Percentiles rank a stretch among this genome's conserved stretches.
phyloP scores from a whole-genome alignment of 2,797 vertebrate species.

The Clamator glandarius region DNA sequence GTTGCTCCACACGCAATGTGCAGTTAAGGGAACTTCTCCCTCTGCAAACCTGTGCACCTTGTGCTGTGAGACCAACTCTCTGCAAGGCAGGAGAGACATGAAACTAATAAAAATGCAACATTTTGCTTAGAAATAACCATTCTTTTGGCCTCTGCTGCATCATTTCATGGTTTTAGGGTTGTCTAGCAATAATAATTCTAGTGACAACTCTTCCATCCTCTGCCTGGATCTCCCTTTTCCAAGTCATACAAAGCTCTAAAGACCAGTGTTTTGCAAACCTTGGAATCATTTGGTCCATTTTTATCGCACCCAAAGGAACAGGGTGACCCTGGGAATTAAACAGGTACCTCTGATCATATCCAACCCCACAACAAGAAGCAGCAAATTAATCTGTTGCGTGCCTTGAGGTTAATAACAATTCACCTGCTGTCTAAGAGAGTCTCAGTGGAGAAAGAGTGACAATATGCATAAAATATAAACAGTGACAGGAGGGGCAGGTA shows the following conservation, averaged over 20 bases:
- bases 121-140: neutral
- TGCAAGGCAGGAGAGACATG: neutral
- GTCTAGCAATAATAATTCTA: neutral
- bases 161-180: neutral
- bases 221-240: neutral
- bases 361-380: neutral
- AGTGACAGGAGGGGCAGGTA: neutral
- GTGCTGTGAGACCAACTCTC: neutral
- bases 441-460: neutral
- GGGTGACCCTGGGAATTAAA: neutral
- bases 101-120: neutral
- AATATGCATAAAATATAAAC: neutral
- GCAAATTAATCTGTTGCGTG: neutral
- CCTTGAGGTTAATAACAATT: neutral
- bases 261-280: neutral
- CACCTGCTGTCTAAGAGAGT: too few relatives aligned
- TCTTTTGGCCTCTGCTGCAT: neutral
- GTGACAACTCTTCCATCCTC: neutral
- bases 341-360: neutral
- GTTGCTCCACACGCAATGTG: rapidly evolving
- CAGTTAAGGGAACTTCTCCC: neutral
- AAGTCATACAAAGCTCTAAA: neutral
- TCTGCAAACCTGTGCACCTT: neutral
- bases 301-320: neutral
- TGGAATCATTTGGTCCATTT: neutral